Percentiles rank a stretch among this genome's conserved stretches.
Conservation (phyloP, 2,113 vertebrate genomes). For the Ursus arctos region DNA sequence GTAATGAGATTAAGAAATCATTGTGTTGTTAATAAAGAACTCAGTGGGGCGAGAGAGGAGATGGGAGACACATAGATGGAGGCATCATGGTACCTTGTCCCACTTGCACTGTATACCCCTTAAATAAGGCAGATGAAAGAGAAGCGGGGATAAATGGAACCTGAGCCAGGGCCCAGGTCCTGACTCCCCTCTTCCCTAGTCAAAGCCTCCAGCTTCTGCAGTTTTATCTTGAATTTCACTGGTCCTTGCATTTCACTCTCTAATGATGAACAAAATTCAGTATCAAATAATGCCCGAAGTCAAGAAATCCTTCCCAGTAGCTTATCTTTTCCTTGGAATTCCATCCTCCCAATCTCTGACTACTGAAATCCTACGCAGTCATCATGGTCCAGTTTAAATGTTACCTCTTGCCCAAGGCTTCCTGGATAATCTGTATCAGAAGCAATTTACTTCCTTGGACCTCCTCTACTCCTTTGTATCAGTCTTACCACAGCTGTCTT, state of each 20-base stretch:
- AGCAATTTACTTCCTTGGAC: neutral
- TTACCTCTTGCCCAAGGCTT: neutral
- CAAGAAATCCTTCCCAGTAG: neutral
- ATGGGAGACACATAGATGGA: neutral
- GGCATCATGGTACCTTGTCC: neutral
- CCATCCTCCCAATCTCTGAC: neutral
- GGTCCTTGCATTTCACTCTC: neutral
- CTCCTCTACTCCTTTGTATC: neutral
- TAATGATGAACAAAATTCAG: neutral
- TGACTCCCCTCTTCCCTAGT: neutral
- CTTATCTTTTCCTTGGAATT: neutral
- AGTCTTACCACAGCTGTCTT: neutral
- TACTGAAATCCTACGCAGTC: neutral
- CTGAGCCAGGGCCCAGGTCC: neutral
- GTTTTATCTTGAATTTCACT: neutral
- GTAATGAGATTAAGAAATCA: constrained; percentile 80
- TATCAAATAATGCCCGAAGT: neutral
- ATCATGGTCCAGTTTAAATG: neutral
- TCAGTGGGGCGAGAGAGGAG: constrained; percentile 41
- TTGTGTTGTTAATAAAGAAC: constrained; percentile 79
- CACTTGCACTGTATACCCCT: neutral
- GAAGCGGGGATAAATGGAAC: neutral
- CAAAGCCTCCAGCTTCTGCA: neutral
- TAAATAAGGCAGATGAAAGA: constrained; percentile 33
- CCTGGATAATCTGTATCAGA: neutral